Conservation (phyloP, 2,797 vertebrate genomes). For the Centroberyx gerrardi region DNA sequence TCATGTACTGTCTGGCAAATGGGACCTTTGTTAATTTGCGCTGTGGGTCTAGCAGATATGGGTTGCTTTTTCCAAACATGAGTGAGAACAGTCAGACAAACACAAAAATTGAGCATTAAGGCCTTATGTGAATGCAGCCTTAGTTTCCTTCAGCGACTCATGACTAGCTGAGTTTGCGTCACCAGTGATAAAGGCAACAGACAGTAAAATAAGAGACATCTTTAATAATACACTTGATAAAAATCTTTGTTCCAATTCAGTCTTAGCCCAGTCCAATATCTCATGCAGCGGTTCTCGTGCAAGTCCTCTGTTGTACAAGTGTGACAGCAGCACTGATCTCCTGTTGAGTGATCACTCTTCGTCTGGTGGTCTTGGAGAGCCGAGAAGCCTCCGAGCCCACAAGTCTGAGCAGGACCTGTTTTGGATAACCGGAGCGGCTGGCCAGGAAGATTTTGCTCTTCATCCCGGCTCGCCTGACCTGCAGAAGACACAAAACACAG, state of each 20-base stretch:
- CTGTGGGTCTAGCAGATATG: no score
- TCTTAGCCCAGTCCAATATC: not conserved
- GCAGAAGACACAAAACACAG: not conserved
- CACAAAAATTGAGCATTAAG: no score
- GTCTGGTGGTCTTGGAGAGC: conserved; percentile 71
- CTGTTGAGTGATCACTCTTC: conserved; percentile 64
- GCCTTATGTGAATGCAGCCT: no score
- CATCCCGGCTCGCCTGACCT: conserved; percentile 29
- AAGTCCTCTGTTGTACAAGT: conserved; percentile 36
- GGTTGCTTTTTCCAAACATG: no score
- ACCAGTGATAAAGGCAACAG: not conserved
- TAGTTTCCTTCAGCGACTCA: no score
- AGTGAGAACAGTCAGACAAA: no score
- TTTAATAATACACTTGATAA: conserved; percentile 52
- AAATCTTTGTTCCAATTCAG: conserved; percentile 12
- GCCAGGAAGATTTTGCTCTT: conserved; percentile 47
- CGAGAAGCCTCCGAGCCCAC: conserved; percentile 79
- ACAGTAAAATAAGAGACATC: conserved; percentile 10
- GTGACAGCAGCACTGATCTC: conserved; percentile 74
- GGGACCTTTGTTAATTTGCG: no score
- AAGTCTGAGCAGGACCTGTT: conserved; percentile 65
- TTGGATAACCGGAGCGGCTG: conserved; percentile 37
- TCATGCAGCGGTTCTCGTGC: conserved; percentile 66
- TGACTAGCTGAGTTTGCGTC: no score
- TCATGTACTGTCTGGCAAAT: no score